These are phyloP conservation scores for Sceliomorpha sp. DNA, from an alignment of 2,888 invertebrate genomes.

Conservation along the genomic window DNA sequence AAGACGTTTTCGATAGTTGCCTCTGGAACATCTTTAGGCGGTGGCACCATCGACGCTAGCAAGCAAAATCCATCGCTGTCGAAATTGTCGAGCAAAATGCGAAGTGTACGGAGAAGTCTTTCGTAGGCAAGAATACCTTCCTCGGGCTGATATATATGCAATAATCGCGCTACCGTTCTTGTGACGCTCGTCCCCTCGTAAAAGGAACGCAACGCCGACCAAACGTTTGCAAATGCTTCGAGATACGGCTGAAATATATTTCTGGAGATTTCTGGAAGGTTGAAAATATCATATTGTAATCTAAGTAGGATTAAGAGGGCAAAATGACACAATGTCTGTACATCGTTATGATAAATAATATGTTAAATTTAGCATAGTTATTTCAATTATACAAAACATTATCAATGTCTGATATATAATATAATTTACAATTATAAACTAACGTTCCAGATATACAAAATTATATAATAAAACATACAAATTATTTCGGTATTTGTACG, in stretches of 20 bases:
- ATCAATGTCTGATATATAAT: no score
- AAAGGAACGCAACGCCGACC: constrained; percentile 61
- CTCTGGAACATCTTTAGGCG: constrained; percentile 63
- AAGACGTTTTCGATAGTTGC: constrained; percentile 64
- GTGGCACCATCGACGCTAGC: constrained; percentile 66
- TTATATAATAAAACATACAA: no score
- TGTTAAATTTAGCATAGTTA: no score
- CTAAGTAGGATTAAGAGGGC: no score
- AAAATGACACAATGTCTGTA: no score
- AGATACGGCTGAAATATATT: constrained; percentile 49
- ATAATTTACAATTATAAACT: no score
- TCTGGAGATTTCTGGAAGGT: no score
- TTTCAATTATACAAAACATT: no score
- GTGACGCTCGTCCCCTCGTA: constrained; percentile 64
- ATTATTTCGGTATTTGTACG: no score
- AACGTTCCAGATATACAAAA: no score
- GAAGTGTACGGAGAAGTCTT: constrained; percentile 63
- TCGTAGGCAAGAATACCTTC: constrained; percentile 69
- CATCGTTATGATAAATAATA: no score
- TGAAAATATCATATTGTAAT: no score
- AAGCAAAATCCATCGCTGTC: constrained; percentile 61
- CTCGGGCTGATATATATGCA: constrained; percentile 70
- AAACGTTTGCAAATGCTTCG: constrained; percentile 62
- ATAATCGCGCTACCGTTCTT: constrained; percentile 64
- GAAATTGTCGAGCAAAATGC: constrained; percentile 63